Conservation (phyloP, 2,888 invertebrate species). For the Junonia oenone region DNA sequence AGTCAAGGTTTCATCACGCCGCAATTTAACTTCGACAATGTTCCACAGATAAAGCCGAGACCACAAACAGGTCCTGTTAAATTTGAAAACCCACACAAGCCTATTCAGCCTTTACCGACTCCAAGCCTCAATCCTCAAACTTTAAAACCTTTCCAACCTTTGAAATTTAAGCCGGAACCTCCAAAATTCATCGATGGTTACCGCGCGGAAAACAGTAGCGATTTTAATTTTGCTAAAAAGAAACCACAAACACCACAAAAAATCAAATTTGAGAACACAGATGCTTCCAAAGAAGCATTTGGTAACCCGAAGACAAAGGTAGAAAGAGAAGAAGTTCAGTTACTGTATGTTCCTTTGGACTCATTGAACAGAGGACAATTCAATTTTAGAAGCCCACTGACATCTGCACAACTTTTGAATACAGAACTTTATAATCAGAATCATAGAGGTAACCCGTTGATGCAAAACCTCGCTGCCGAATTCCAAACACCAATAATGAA, state of each 20-base stretch:
- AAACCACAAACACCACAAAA: slow-evolving; percentile 62
- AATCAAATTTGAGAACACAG: slow-evolving; percentile 56
- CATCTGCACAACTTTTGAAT: slow-evolving; percentile 47
- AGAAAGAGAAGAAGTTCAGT: slow-evolving; percentile 84
- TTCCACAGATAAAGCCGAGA: slow-evolving; percentile 47
- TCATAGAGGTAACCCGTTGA: slow-evolving; percentile 42
- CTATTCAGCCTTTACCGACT: slow-evolving; percentile 35
- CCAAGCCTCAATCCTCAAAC: slow-evolving; percentile 30
- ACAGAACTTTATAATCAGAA: slow-evolving; percentile 52
- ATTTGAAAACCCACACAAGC: slow-evolving; percentile 48
- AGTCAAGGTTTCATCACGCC: slow-evolving; percentile 63
- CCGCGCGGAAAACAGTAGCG: slow-evolving; percentile 53
- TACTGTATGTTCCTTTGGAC: slow-evolving; percentile 90
- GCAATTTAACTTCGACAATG: slow-evolving; percentile 53
- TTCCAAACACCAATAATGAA: slow-evolving; percentile 46
- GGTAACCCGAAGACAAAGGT: slow-evolving; percentile 46
- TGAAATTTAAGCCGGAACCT: slow-evolving; percentile 45
- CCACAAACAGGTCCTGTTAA: slow-evolving; percentile 46
- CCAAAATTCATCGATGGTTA: slow-evolving; percentile 68
- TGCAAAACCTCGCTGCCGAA: slow-evolving; percentile 44
- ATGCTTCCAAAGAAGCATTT: slow-evolving; percentile 47
- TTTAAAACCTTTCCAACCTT: slow-evolving; percentile 48
- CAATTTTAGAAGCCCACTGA: slow-evolving; percentile 55
- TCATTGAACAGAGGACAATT: slow-evolving; percentile 79
- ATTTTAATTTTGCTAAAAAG: slow-evolving; percentile 42